phyloP scores from a whole-genome alignment of 2,888 invertebrate genomes.

The Eurytoma californica region DNA sequence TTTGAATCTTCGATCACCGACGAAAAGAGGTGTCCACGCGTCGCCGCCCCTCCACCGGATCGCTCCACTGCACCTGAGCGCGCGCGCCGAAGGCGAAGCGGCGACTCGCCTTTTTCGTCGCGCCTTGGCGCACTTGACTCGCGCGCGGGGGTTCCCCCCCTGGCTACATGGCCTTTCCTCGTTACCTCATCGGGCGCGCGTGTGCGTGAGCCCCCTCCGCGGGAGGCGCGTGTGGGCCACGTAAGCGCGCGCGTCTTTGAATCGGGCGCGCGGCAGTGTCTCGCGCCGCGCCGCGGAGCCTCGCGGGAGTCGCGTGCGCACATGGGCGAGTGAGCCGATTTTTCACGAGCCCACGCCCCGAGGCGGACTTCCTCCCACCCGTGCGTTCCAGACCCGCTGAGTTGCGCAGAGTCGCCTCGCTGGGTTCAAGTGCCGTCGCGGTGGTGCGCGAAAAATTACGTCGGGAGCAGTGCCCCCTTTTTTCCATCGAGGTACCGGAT shows the following conservation, averaged over 20 bases:
- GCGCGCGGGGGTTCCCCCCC: constrained; percentile 17
- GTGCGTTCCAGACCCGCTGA: too few species aligned
- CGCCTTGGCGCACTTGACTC: constrained; percentile 30
- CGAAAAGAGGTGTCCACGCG: too few species aligned
- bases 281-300: not conserved
- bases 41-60: too few species aligned
- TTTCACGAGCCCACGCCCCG: constrained; percentile 10
- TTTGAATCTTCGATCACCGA: too few species aligned
- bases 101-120: constrained; percentile 16
- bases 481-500: too few species aligned
- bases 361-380: not conserved
- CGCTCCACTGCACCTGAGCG: too few species aligned
- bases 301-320: not conserved
- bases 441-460: too few species aligned
- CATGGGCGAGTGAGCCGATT: not conserved
- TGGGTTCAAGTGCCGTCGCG: too few species aligned
- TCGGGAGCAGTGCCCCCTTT: too few species aligned
- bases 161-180: constrained; percentile 1
- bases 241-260: constrained; percentile 44
- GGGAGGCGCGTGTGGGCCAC: constrained; percentile 46
- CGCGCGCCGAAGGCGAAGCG: not conserved
- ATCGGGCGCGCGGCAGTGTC: constrained; percentile 4
- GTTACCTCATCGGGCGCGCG: constrained; percentile 49
- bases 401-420: too few species aligned
- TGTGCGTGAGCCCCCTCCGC: not conserved